phyloP scores from a whole-genome alignment of 2,888 invertebrate species.

The Eupithecia subumbrata region DNA sequence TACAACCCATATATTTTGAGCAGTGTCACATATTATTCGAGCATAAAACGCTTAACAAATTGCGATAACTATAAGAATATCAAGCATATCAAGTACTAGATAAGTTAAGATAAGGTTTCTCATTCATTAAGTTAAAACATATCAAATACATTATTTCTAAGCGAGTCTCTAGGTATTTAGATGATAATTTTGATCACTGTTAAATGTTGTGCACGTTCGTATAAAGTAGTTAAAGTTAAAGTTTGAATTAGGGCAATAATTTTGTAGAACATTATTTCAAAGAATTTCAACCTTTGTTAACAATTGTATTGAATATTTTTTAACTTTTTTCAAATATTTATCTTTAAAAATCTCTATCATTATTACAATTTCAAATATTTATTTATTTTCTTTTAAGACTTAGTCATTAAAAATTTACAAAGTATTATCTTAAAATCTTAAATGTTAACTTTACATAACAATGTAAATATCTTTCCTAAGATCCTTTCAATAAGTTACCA shows the following conservation, averaged over 20 bases:
- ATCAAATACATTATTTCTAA: constrained; percentile 54
- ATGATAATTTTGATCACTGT: constrained; percentile 81
- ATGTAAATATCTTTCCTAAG: constrained; percentile 78
- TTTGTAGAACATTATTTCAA: constrained; percentile 59
- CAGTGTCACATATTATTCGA: not conserved
- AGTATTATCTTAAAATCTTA: constrained; percentile 68
- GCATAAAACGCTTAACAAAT: constrained; percentile 51
- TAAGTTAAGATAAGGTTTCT: constrained; percentile 61
- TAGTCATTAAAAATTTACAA: constrained; percentile 55
- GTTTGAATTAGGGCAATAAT: constrained; percentile 77
- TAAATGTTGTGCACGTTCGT: constrained; percentile 83
- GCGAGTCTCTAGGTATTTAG: constrained; percentile 71
- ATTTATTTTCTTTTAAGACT: constrained; percentile 36
- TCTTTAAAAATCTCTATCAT: constrained; percentile 30
- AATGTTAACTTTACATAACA: constrained; percentile 67
- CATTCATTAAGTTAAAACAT: constrained; percentile 59
- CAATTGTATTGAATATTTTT: constrained; percentile 35
- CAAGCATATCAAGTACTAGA: constrained; percentile 76
- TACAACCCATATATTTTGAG: not conserved
- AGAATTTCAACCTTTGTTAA: constrained; percentile 38
- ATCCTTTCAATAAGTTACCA: constrained; percentile 78
- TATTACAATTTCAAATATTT: constrained; percentile 32
- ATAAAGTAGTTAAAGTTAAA: constrained; percentile 67
- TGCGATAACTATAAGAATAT: constrained; percentile 72
- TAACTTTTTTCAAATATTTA: constrained; percentile 21